Evolutionary conservation across 2,113 vertebrate genomes (phyloP), one percentile per base, ranked within the genome.

Genomic region (Pelodiscus sinensis): DNA sequence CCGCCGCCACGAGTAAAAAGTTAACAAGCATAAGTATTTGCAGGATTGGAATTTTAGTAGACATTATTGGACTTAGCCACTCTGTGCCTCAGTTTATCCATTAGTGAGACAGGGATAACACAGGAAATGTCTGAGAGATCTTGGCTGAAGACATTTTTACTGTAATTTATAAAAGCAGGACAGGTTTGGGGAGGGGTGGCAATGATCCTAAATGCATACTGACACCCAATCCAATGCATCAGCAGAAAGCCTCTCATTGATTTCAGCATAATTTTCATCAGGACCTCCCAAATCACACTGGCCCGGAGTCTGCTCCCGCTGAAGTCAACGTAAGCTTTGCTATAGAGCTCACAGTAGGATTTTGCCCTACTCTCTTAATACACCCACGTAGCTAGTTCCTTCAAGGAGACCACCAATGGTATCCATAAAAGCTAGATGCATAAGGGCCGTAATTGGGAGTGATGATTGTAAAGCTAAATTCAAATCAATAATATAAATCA

Each of bases 61-160:
- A 4, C 31, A n/a, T 2, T 44, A 58, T 88, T 55, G 7, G 78
- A 84, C 44, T 84, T 15, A 3, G 25, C 77, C 1, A 0, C 55
- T 2, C 0, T 0, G 22, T 27, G 65, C 94, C 94, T 96, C 95
- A 65, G 92, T 94, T 96, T 96, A 85, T 93, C 92, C 24, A 68
- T 1, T 9, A 54, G 29, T 0, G 0, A 88, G 80, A 54, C 0
- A 2, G 35, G 62, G 15, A 24, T 44, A 38, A 75, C 25, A 11
- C 21, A 38, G 4, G 6, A 65, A 77, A 78, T 0, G 0, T 16
- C 54, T 25, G 31, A 52, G 6, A 78, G 88, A 29, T 9, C 25
- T 24, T 24, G n/a, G 9, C 6, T 57, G 35, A 44, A 79, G 35
- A 1, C 2, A 19, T 10, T 60, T 87, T 22, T 0, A 62, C 79